Conservation (phyloP, 1,140 invertebrate genomes). For the Oreohelix idahoensis region DNA sequence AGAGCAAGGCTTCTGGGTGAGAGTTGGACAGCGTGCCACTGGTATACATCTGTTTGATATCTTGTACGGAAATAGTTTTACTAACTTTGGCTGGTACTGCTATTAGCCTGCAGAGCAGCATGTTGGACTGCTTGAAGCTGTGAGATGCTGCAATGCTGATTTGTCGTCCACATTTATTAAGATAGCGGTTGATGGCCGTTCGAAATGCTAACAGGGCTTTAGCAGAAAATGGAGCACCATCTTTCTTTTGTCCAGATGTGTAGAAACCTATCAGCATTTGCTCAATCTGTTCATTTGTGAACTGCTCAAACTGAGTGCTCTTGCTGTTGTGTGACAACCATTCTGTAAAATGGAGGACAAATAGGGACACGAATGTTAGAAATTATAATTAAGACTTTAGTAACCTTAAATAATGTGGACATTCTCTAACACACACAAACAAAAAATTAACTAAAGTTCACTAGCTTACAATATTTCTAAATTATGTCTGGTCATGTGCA, state of each 20-base stretch:
- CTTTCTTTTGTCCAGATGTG: slow-evolving; percentile 39
- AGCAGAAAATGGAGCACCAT: slow-evolving; percentile 37
- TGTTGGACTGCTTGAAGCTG: slow-evolving; percentile 19
- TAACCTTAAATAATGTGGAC: too few species aligned
- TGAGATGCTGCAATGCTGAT: slow-evolving; percentile 14
- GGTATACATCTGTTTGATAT: slow-evolving; percentile 25
- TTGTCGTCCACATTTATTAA: slow-evolving; percentile 1
- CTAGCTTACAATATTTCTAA: too few species aligned
- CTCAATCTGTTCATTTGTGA: slow-evolving; percentile 16
- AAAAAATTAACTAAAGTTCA: too few species aligned
- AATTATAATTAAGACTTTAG: too few species aligned
- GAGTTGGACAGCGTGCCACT: slow-evolving; percentile 21
- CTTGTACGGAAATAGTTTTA: neutral
- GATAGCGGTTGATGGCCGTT: slow-evolving; percentile 21
- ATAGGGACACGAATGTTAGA: too few species aligned
- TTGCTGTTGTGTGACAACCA: slow-evolving; percentile 21
- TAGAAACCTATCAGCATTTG: slow-evolving; percentile 30
- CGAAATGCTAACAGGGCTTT: slow-evolving; percentile 34
- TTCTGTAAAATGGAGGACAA: slow-evolving; percentile 10
- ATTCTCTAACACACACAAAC: neutral
- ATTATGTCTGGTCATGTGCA: too few species aligned
- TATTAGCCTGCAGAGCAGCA: neutral
- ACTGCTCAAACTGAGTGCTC: slow-evolving; percentile 26
- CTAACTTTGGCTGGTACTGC: neutral
- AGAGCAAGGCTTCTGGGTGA: slow-evolving; percentile 36